phyloP scores from a whole-genome alignment of 2,113 vertebrate species.

The Nestor notabilis region DNA sequence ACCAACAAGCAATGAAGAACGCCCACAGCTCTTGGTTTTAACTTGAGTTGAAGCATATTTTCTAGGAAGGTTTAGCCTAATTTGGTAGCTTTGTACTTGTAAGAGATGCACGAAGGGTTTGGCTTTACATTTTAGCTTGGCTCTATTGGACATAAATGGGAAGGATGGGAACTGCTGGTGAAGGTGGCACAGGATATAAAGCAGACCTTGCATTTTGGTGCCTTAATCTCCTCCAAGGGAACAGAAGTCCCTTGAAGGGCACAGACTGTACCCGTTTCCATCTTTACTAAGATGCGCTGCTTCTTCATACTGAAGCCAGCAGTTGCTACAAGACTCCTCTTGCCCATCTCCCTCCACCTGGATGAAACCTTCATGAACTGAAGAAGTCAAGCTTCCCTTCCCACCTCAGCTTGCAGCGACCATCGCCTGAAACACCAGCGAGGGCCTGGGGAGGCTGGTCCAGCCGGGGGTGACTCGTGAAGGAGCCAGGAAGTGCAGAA shows the following conservation, averaged over 20 bases:
- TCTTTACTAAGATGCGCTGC: background rate
- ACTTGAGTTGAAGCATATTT: background rate
- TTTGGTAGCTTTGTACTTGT: background rate
- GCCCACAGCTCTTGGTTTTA: background rate
- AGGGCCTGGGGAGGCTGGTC: background rate
- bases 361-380: background rate
- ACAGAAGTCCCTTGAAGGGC: background rate
- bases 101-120: background rate
- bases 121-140: background rate
- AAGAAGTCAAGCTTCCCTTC: background rate
- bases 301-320: background rate
- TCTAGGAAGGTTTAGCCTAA: background rate
- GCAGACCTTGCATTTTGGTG: background rate
- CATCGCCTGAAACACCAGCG: fast-evolving
- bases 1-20: background rate
- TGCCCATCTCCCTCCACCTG: background rate
- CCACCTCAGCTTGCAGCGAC: background rate
- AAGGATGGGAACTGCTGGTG: background rate
- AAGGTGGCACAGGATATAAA: background rate
- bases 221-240: background rate
- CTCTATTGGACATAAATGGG: background rate
- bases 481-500: background rate
- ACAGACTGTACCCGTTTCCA: background rate
- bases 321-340: background rate
- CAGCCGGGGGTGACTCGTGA: background rate